These are phyloP conservation scores for Helicorthomorpha holstii DNA, from an alignment of 1,140 invertebrate species.

Conservation along the genomic window DNA sequence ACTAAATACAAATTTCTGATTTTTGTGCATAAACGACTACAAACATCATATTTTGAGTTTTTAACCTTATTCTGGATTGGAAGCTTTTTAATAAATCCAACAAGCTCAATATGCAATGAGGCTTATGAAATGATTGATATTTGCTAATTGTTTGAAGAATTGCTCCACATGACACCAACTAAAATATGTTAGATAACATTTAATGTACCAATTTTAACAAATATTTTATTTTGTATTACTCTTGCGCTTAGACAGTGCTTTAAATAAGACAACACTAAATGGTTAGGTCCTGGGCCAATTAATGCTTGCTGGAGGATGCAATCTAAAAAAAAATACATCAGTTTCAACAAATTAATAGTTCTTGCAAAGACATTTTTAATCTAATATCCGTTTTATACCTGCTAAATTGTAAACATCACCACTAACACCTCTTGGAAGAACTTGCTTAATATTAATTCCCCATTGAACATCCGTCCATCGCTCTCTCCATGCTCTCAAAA, in stretches of 20 bases:
- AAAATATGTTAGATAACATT: constrained; percentile 3
- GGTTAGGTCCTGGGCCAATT: constrained; percentile 77
- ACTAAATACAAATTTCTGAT: constrained; percentile 3
- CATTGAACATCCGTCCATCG: constrained; percentile 86
- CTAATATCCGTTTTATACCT: no score
- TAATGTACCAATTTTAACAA: neutral
- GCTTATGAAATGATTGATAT: constrained; percentile 72
- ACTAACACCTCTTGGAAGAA: constrained; percentile 63
- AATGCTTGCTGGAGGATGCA: constrained; percentile 83
- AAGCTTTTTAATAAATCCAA: constrained; percentile 70
- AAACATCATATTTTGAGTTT: no score
- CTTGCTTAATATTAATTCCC: constrained; percentile 82
- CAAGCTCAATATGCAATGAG: constrained; percentile 68
- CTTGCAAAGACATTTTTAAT: no score
- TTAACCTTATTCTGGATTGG: constrained; percentile 35
- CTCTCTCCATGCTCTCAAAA: constrained; percentile 79
- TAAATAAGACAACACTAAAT: constrained; percentile 73
- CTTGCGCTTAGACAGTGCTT: constrained; percentile 77
- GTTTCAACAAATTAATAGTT: no score
- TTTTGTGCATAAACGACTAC: constrained; percentile 11
- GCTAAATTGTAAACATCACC: constrained; percentile 81
- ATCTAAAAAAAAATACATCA: constrained; percentile 32
- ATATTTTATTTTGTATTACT: constrained; percentile 20
- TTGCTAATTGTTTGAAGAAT: constrained; percentile 73
- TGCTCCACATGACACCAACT: constrained; percentile 74